Evolutionary conservation across 1,140 invertebrate species (phyloP), one percentile per base, ranked within the genome.

Genomic region (Hycleus phaleratus): DNA sequence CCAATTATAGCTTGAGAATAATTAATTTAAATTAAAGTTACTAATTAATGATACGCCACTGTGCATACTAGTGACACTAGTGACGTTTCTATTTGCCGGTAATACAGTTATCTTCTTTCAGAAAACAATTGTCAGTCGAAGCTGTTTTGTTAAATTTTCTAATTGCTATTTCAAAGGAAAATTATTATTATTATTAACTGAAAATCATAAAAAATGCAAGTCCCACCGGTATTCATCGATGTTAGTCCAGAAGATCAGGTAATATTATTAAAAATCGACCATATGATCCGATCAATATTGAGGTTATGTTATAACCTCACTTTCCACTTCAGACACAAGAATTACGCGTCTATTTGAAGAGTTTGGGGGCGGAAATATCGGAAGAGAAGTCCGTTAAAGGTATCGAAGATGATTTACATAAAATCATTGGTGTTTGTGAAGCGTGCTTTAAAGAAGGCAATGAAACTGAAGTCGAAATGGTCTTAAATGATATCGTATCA

Each of bases 361-460:
- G 84, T 60, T 78, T 95, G 12, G 93, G 93, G 32, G 93, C 93
- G 26, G 90, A 94, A 78, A 91, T 97, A 64, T 90, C 91, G 2
- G 88, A 91, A 69, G 91, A 95, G 71, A 91, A 91, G 69, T 88
- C 88, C 5, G 81, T 85, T 1, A 92, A 93, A 77, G 92, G 91
- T 7, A 87, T 95, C 64, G 89, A 94, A 73, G 90, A 93, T 82
- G 93, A 97, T 79, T 78, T 97, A 55, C 88, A 93, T 71, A 93
- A 97, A 75, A 94, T 97, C 62, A 94, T 97, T 69, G 89, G 90
- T 50, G 93, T 93, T 5, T 95, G 91, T 72, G 91, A 95, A 74
- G 82, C 89, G 45, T 93, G 90, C 73, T 95, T 95, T 73, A 90
- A 91, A 68, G 90, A 90, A 70, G 83, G 84, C 2, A 86, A 85